These are phyloP conservation scores for Drosophila fungiperda DNA, from an alignment of 2,888 invertebrate genomes.

Conservation along the genomic window DNA sequence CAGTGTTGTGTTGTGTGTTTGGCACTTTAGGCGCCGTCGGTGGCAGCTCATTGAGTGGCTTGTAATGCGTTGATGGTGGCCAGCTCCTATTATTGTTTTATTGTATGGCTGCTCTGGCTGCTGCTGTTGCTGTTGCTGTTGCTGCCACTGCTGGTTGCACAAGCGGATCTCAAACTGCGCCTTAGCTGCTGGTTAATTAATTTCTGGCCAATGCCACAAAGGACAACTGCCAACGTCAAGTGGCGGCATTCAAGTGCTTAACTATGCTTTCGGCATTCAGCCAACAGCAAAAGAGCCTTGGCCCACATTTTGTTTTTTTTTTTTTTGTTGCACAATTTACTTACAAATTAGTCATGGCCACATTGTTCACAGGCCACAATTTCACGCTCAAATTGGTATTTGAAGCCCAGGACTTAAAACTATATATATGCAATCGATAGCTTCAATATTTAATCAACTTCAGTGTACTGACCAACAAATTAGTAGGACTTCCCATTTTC, in stretches of 20 bases:
- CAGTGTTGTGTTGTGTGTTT: conserved; percentile 42
- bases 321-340: conserved; percentile 66
- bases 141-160: conserved; percentile 13
- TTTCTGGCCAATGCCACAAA: conserved; percentile 76
- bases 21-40: conserved; percentile 78
- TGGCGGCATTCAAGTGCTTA: conserved; percentile 75
- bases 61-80: conserved; percentile 74
- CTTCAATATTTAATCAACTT: conserved; percentile 75
- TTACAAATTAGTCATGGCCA: conserved; percentile 67
- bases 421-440: conserved; percentile 53
- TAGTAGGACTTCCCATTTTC: conserved; percentile 66
- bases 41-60: conserved; percentile 79
- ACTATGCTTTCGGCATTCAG: conserved; percentile 58
- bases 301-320: conserved; percentile 59
- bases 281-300: conserved; percentile 14
- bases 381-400: conserved; percentile 47
- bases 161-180: conserved; percentile 29
- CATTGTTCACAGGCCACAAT: conserved; percentile 42
- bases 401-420: conserved; percentile 27
- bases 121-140: conserved; percentile 1
- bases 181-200: conserved; percentile 73
- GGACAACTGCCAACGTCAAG: conserved; percentile 64
- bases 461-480: conserved; percentile 56
- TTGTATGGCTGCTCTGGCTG: conserved; percentile 51
- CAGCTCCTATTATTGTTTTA: conserved; percentile 73